Conservation (phyloP, 2,888 invertebrate genomes). For the Azorinus chamasolen region DNA sequence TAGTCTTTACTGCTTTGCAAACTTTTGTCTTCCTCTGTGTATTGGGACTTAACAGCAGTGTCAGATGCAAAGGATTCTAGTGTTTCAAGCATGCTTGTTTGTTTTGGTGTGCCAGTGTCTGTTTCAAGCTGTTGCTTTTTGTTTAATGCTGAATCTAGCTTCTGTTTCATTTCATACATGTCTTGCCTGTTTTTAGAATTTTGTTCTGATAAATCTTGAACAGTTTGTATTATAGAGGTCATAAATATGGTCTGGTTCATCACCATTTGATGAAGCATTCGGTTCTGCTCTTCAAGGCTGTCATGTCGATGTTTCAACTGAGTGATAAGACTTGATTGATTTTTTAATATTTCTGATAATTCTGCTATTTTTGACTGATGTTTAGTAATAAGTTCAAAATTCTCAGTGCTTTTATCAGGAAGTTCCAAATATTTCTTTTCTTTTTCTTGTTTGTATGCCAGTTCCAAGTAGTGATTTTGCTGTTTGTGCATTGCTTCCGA, state of each 20-base stretch:
- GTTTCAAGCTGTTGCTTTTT: not conserved
- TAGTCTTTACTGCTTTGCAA: not conserved
- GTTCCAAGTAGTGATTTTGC: constrained; percentile 71
- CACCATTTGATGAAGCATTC: constrained; percentile 73
- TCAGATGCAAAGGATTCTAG: constrained; percentile 22
- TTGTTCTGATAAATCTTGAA: constrained; percentile 72
- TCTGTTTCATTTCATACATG: constrained; percentile 46
- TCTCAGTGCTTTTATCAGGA: constrained; percentile 59
- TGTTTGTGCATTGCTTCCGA: constrained; percentile 69
- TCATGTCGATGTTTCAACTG: constrained; percentile 66
- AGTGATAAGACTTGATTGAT: constrained; percentile 70
- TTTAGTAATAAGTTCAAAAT: constrained; percentile 67
- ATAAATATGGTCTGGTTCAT: constrained; percentile 79
- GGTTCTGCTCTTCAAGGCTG: constrained; percentile 76
- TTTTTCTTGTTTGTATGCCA: constrained; percentile 60
- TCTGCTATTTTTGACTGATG: constrained; percentile 75
- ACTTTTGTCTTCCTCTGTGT: not conserved
- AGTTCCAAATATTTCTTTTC: constrained; percentile 36
- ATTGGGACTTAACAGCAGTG: not conserved
- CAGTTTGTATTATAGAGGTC: constrained; percentile 73
- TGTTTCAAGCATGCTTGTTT: constrained; percentile 8
- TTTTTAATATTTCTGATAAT: constrained; percentile 68
- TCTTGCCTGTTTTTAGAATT: constrained; percentile 67
- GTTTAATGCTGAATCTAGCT: constrained; percentile 3
- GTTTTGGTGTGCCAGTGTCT: not conserved